These are phyloP conservation scores for Colletes gigas DNA, from an alignment of 1,140 invertebrate genomes.

Conservation along the genomic window DNA sequence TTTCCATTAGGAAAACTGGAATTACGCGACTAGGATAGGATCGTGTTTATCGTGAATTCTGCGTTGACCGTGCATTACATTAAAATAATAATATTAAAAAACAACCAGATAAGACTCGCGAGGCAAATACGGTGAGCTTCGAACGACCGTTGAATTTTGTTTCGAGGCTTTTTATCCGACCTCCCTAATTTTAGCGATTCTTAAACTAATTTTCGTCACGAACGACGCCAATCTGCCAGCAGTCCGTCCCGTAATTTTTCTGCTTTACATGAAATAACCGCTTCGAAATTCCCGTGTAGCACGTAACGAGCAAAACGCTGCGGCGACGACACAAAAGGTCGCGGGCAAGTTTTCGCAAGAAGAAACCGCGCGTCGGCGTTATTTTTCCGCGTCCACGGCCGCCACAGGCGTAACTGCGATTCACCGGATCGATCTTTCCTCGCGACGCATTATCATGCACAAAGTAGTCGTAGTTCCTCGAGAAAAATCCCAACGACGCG, in stretches of 20 bases:
- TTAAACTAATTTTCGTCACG: slow-evolving; percentile 41
- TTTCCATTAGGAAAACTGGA: no score
- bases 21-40: no score
- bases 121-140: no score
- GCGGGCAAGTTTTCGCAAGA: background rate
- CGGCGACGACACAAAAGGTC: slow-evolving; percentile 1
- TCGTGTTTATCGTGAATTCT: no score
- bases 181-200: background rate
- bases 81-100: no score
- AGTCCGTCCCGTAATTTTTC: slow-evolving; percentile 19
- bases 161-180: slow-evolving; percentile 12
- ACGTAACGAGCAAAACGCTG: slow-evolving; percentile 2
- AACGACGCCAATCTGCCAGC: background rate
- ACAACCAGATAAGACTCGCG: background rate
- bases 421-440: slow-evolving; percentile 2
- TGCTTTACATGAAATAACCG: slow-evolving; percentile 24
- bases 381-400: no score
- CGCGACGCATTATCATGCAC: slow-evolving; percentile 28
- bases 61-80: no score
- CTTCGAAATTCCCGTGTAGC: background rate
- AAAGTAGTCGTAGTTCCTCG: background rate
- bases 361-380: background rate
- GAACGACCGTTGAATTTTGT: slow-evolving; percentile 16
- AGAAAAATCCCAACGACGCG: background rate
- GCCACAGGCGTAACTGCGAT: slow-evolving; percentile 18